A percentile compares a stretch with the other conserved stretches of the same genome.
phyloP scores from a whole-genome alignment of 1,140 invertebrate species.

The Neelides sp. region DNA sequence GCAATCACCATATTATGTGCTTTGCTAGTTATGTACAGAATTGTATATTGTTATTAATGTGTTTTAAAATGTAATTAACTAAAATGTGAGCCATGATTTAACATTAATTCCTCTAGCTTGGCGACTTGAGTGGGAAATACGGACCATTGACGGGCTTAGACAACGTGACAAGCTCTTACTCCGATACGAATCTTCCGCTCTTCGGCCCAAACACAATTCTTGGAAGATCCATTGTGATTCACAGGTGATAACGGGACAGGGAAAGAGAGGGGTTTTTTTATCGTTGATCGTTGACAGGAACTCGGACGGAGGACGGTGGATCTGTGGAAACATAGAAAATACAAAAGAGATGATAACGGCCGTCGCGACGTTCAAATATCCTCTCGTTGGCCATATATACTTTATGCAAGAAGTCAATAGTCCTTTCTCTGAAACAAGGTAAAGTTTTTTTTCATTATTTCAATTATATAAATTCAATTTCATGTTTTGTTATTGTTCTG shows the following conservation, averaged over 20 bases:
- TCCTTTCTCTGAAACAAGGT: constrained; percentile 65
- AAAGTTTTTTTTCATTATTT: too few species aligned
- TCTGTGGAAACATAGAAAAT: constrained; percentile 42
- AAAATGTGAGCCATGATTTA: not conserved
- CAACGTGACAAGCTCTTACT: constrained; percentile 36
- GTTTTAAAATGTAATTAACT: not conserved
- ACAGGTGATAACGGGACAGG: constrained; percentile 45
- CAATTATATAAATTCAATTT: too few species aligned
- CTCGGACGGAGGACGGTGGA: constrained; percentile 36
- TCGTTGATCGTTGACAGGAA: constrained; percentile 11
- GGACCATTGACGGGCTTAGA: constrained; percentile 36
- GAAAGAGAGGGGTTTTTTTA: constrained; percentile 3
- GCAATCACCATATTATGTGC: not conserved
- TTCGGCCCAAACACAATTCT: constrained; percentile 64
- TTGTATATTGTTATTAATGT: not conserved
- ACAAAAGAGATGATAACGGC: constrained; percentile 35
- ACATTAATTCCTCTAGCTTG: constrained; percentile 39
- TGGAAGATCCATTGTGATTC: constrained; percentile 69
- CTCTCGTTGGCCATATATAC: constrained; percentile 70
- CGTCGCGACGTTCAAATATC: constrained; percentile 51
- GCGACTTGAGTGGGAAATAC: constrained; percentile 78
- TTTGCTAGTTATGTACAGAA: not conserved
- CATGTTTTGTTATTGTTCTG: too few species aligned
- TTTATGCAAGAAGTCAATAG: constrained; percentile 68
- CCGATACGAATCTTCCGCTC: constrained; percentile 75